Base-by-base conservation (phyloP, 2,797 vertebrate species). In the Sebastes steindachneri region DNA sequence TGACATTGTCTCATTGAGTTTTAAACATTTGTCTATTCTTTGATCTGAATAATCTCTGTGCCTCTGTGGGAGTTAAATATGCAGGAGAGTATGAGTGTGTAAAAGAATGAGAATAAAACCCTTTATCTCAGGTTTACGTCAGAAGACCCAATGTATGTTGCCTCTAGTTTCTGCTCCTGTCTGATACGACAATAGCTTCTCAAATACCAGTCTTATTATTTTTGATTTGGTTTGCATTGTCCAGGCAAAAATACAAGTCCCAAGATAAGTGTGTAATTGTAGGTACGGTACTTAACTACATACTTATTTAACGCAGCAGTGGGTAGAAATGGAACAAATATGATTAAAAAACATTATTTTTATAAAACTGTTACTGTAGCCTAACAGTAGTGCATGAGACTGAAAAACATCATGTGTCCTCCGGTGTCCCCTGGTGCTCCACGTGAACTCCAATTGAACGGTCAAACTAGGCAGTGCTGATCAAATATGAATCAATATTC, bases 1-100 rank as follows among this genome's bases (percentile, higher is more conserved):
- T 85, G 83, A 86, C 74, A 81, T 68, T 85, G 73, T 75, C 82
- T 90, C 81, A 91, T 89, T 72, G 73, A 84, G 87, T 86, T 84
- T 91, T 89, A 76, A 87, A 79, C 53, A 69, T 84, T 86, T 71
- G 31, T 73, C 62, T 88, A 8, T 66, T 68, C 79, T 89, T 89
- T 88, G 63, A 90, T 89, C 79, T 78, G 14, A 75, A 80, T 78
- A 64, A 72, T 89, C 19, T 69, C 12, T 15, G 31, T 31, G 60
- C 48, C 73, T 79, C 80, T 54, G 10, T 62, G 45, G 53, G 26
- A 48, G 48, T 48, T 74, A 25, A 75, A 79, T 74, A 84, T 79
- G 58, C 72, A 80, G 68, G 15, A 65, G 59, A 63, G 33, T 77
- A 41, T 31, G 21, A 53, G 12, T 62, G 45, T 31, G n/a, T 73